phyloP scores from a whole-genome alignment of 2,888 invertebrate genomes.

The Stramonita haemastoma region DNA sequence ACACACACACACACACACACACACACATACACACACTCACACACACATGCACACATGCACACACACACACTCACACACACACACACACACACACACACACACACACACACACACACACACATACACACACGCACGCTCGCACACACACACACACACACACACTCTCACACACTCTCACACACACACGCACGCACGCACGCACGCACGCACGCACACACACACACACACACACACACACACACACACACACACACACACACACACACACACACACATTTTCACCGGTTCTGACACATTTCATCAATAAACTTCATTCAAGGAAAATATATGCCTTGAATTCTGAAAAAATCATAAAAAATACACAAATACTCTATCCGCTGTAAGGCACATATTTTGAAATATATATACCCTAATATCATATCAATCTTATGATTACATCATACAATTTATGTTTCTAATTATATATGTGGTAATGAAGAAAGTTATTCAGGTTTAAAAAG shows the following conservation, averaged over 20 bases:
- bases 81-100: neutral
- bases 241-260: neutral
- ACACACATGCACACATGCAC: neutral
- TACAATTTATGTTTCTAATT: too few relatives aligned
- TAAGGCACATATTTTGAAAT: too few relatives aligned
- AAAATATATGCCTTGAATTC: too few relatives aligned
- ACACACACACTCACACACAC: neutral
- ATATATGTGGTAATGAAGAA: too few relatives aligned
- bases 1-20: conserved; percentile 8
- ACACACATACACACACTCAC: conserved; percentile 10
- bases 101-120: neutral
- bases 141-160: neutral
- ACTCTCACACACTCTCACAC: neutral
- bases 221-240: conserved; percentile 12
- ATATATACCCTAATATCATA: too few relatives aligned
- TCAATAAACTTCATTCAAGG: too few relatives aligned
- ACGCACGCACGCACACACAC: conserved; percentile 14
- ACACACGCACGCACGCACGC: neutral
- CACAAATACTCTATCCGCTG: too few relatives aligned
- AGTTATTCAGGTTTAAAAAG: too few relatives aligned
- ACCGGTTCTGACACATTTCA: too few relatives aligned
- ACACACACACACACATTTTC: too few relatives aligned
- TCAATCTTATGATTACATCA: too few relatives aligned
- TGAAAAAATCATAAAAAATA: too few relatives aligned
- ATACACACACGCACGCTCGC: neutral